A percentile compares a stretch with the other conserved stretches of the same genome.
Conservation (phyloP, 2,888 invertebrate genomes). For the Chymomyza procnemis region DNA sequence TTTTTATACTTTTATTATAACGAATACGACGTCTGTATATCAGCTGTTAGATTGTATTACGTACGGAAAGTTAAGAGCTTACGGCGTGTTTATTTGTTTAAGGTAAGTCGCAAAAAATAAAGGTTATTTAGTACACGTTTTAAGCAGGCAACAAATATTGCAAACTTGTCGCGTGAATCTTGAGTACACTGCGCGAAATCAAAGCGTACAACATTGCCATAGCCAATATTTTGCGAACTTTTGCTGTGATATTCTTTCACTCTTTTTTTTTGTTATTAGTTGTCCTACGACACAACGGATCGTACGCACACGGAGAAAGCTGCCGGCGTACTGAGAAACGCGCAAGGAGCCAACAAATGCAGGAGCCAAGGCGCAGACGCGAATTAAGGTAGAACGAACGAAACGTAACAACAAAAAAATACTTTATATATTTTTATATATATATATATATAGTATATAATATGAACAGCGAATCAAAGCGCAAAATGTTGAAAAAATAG, state of each 20-base stretch:
- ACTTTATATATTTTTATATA: neutral
- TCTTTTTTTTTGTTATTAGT: neutral
- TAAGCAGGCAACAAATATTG: constrained; percentile 55
- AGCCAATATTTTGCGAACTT: too few relatives aligned
- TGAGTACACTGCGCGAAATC: constrained; percentile 23
- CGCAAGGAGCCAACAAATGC: constrained; percentile 23
- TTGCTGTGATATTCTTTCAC: neutral
- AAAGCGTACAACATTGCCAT: too few relatives aligned
- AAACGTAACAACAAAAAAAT: neutral
- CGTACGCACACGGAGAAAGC: constrained; percentile 74
- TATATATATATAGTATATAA: neutral
- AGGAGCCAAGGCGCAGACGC: constrained; percentile 5
- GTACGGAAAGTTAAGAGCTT: constrained; percentile 21
- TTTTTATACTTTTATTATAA: constrained; percentile 44
- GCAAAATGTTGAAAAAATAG: constrained; percentile 51
- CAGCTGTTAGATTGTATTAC: neutral
- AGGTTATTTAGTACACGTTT: constrained; percentile 49
- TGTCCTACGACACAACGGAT: constrained; percentile 12
- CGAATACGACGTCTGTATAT: constrained; percentile 28
- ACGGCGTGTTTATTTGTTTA: constrained; percentile 48
- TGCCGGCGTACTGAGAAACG: constrained; percentile 71
- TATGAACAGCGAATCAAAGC: neutral
- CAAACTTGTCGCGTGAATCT: neutral
- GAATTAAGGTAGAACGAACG: neutral
- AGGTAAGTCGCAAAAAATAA: constrained; percentile 15